Conservation (phyloP, 2,888 invertebrate species). For the Caenorhabditis sp. region DNA sequence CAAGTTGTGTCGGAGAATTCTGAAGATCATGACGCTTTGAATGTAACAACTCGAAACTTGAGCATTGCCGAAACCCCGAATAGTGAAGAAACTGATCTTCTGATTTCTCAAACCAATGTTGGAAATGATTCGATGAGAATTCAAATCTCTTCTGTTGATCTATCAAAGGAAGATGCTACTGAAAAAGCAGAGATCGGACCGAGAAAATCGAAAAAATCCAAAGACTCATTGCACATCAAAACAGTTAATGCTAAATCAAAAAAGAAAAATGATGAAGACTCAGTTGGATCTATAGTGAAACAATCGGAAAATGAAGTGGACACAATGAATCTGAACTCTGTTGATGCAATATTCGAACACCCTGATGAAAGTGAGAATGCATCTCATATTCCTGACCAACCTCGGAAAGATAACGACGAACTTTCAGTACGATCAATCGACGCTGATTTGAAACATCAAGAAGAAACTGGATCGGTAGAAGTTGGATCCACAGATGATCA, state of each 20-base stretch:
- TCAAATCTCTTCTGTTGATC: background rate
- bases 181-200: background rate
- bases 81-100: too few relatives aligned
- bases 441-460: slow-evolving; percentile 1
- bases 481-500: background rate
- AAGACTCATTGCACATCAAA: background rate
- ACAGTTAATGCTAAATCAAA: background rate
- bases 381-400: background rate
- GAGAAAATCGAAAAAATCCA: background rate
- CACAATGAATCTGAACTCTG: too few relatives aligned
- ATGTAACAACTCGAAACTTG: too few relatives aligned
- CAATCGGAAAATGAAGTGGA: slow-evolving; percentile 1
- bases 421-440: slow-evolving; percentile 2
- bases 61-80: too few relatives aligned
- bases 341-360: slow-evolving; percentile 3
- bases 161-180: background rate
- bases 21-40: background rate
- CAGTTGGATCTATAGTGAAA: background rate
- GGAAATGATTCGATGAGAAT: background rate
- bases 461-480: background rate
- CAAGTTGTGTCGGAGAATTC: background rate
- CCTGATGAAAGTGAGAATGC: slow-evolving; percentile 2
- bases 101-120: too few relatives aligned
- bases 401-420: background rate
- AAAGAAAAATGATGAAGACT: slow-evolving; percentile 16